These are phyloP conservation scores for Nixonia krombeini DNA, from an alignment of 1,140 invertebrate genomes.

Conservation along the genomic window DNA sequence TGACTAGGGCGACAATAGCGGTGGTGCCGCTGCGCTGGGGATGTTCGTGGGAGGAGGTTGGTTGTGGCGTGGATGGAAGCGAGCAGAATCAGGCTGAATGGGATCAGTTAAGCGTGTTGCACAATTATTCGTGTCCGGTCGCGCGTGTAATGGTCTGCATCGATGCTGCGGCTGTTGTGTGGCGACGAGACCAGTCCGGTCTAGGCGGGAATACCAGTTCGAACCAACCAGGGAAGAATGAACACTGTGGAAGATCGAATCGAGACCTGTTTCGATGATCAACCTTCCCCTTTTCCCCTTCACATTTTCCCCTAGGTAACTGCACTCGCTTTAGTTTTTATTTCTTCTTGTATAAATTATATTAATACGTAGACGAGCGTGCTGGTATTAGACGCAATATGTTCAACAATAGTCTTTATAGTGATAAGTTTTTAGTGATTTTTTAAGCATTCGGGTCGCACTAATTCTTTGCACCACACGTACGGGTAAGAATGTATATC, in stretches of 20 bases:
- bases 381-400: no score
- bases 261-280: constrained; percentile 28
- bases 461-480: no score
- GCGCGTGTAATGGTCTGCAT: constrained; percentile 71
- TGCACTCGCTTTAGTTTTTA: no score
- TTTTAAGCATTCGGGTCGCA: no score
- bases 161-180: constrained; percentile 68
- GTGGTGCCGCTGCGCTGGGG: constrained; percentile 43
- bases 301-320: no score
- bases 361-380: no score
- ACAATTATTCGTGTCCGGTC: constrained; percentile 72
- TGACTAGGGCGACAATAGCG: constrained; percentile 45
- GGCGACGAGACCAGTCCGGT: constrained; percentile 55
- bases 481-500: no score
- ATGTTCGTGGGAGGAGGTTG: constrained; percentile 55
- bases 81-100: constrained; percentile 68
- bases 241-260: constrained; percentile 24
- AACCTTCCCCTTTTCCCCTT: neutral
- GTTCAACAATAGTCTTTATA: no score
- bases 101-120: constrained; percentile 72
- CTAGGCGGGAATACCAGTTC: constrained; percentile 18
- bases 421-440: no score
- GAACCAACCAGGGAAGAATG: constrained; percentile 8
- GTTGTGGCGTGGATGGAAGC: constrained; percentile 59
- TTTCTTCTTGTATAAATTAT: no score